Evolutionary conservation across 2,888 invertebrate species (phyloP).

Genomic region (Amphipoea oculea): DNA sequence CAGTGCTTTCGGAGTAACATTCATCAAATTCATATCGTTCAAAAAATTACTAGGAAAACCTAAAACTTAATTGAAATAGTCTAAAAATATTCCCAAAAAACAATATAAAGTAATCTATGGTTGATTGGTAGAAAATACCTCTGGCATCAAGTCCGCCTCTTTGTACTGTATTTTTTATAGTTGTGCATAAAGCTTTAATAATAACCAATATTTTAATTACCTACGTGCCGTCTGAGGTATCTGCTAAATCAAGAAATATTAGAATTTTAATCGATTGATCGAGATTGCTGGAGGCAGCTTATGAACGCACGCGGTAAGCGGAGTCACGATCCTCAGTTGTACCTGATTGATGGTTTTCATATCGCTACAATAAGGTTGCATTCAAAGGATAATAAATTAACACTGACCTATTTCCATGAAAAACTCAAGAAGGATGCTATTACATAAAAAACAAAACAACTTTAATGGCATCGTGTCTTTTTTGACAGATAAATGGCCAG

Average conservation of each 20-base stretch:
- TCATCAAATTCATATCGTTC: neutral
- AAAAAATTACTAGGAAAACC: neutral
- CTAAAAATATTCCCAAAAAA: neutral
- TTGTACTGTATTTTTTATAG: neutral
- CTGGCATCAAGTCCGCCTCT: neutral
- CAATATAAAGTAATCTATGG: neutral
- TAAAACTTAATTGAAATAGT: neutral
- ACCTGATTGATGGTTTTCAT: neutral
- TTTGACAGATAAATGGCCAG: neutral
- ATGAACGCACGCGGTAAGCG: neutral
- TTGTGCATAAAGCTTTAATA: neutral
- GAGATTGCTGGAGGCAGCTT: neutral
- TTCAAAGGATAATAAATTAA: neutral
- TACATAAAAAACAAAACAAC: too few species aligned
- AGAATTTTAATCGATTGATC: neutral
- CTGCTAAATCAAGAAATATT: neutral
- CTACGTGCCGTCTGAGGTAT: neutral
- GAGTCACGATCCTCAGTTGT: conserved; percentile 3
- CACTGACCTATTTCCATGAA: conserved; percentile 11
- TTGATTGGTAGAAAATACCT: neutral
- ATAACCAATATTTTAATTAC: neutral
- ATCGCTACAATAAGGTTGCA: neutral
- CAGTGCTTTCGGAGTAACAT: neutral
- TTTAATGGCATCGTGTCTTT: conserved; percentile 15
- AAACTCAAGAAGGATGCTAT: neutral